Base-by-base conservation (phyloP, 2,113 vertebrate genomes). In the Passer domesticus region DNA sequence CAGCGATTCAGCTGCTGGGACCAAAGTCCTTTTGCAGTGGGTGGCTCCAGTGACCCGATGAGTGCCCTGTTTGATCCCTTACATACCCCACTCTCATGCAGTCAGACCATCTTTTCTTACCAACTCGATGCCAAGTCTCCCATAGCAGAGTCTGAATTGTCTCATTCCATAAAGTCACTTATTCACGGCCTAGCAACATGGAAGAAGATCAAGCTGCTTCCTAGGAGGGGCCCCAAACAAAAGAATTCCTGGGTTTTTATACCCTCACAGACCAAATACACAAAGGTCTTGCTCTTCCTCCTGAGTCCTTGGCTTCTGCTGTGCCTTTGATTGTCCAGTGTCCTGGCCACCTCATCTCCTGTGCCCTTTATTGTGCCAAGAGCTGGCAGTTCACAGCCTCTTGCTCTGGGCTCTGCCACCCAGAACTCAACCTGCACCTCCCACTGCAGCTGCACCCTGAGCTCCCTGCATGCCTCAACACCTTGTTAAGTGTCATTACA, bases 91-190 rank as follows among this genome's bases (percentile, higher is more conserved):
- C 8, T 66, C 21, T 44, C 10, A 5, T 2, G 4, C 12, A 43
- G 31, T 33, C 35, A 58, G 20, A 47, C 16, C 11, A 3, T 16
- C 21, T 27, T 37, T 58, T 44, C 60, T 44, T 39, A 30, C 13
- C 15, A 19, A 9, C 16, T 44, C 0, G 0, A 30, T 16, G 2
- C 16, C 5, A 20, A 8, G 28, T 37, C 19, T 74, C 16, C 11
- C 15, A n/a, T 15, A 30, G 5, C 20, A 46, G 18, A 58, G 16
- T 14, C 6, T 53, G 28, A 39, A 10, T 14, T 30, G 13, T 15
- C 15, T 44, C 10, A 23, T 30, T 25, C 7, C 16, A 15, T 46
- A 21, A 39, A 39, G 20, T 11, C 13, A 53, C 60, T 89, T 67
- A 39, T 67, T 67, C 33, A n/a, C 1, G 2, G 16, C 24, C 13